These are phyloP conservation scores for Rattus rattus DNA, from an alignment of 2,113 vertebrate species.

Conservation along the genomic window DNA sequence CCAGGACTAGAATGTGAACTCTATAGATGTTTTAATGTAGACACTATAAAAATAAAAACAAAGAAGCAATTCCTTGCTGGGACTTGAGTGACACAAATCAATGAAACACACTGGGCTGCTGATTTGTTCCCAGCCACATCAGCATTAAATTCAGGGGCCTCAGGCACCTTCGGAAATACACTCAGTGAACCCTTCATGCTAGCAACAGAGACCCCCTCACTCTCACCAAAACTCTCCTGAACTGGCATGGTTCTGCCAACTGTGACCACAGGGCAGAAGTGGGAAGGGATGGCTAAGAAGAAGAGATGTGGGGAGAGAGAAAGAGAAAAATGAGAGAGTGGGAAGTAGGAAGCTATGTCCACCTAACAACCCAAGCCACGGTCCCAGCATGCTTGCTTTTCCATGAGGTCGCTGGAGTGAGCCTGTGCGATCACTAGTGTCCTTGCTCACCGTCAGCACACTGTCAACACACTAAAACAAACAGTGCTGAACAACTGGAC, in stretches of 20 bases:
- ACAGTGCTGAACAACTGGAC: background rate
- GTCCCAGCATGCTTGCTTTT: background rate
- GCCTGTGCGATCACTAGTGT: background rate
- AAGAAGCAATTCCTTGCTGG: background rate
- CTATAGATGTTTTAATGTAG: background rate
- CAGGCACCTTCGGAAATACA: background rate
- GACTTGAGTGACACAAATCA: background rate
- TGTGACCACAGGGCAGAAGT: background rate
- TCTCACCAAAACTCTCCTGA: background rate
- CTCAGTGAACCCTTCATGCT: background rate
- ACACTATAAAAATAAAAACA: constrained; percentile 2
- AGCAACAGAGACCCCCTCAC: background rate
- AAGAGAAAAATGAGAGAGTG: background rate
- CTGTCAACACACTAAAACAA: background rate
- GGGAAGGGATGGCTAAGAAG: background rate
- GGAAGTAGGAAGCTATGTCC: rapidly evolving
- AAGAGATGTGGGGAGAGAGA: background rate
- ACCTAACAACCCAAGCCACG: no score
- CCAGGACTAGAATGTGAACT: background rate
- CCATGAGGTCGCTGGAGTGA: background rate
- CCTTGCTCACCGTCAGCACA: background rate
- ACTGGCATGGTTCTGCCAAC: background rate
- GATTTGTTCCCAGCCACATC: background rate
- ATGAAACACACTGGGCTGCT: background rate
- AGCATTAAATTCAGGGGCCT: background rate